Percentiles rank a stretch among this genome's conserved stretches.
Conservation (phyloP, 2,888 invertebrate genomes). For the Stenodera caucasica region DNA sequence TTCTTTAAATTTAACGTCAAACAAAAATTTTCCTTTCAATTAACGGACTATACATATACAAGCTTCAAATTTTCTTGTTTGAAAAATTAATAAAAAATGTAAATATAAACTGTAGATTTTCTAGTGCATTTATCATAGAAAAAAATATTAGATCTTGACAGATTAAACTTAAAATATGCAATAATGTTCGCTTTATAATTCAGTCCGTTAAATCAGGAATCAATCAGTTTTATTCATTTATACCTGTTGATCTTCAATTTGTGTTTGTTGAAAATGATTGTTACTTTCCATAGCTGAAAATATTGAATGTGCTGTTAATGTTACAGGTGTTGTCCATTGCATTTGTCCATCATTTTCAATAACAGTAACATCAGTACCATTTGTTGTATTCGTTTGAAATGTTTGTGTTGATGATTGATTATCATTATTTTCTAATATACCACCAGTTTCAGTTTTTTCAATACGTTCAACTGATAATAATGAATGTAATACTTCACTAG, state of each 20-base stretch:
- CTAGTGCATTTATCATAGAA: too few species aligned
- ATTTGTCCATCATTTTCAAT: conserved; percentile 56
- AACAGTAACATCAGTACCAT: conserved; percentile 37
- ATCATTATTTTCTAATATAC: conserved; percentile 43
- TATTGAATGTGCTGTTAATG: conserved; percentile 53
- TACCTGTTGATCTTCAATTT: conserved; percentile 55
- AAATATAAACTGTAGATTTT: too few species aligned
- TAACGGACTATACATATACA: neutral
- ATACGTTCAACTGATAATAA: conserved; percentile 68
- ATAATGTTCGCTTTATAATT: neutral
- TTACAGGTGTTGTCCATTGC: conserved; percentile 67
- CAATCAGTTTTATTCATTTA: conserved; percentile 11
- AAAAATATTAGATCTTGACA: too few species aligned
- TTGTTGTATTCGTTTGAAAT: conserved; percentile 44
- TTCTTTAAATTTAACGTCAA: neutral
- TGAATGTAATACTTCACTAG: conserved; percentile 70
- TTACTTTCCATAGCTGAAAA: conserved; percentile 53
- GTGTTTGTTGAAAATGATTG: conserved; percentile 50
- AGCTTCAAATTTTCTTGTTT: too few species aligned
- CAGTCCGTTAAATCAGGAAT: neutral
- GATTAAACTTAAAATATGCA: neutral
- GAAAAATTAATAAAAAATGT: too few species aligned
- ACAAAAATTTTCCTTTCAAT: neutral
- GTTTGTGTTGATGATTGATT: conserved; percentile 44
- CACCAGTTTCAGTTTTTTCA: conserved; percentile 57